Conservation (phyloP, 2,113 vertebrate genomes). For the Otis tarda region DNA sequence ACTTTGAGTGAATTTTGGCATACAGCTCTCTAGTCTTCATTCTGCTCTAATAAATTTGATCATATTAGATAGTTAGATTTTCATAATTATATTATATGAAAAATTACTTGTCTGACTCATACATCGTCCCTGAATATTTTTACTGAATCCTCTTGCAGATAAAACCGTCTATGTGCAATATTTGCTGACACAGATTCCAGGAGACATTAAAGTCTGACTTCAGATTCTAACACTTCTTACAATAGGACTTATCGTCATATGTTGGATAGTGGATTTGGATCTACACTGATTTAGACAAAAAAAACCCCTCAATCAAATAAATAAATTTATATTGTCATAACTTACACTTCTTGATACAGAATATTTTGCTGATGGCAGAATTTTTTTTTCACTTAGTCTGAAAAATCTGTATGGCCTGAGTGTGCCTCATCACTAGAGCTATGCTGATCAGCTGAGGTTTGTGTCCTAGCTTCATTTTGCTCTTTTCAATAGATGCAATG, state of each 20-base stretch:
- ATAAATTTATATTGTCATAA: neutral
- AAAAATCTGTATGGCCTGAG: neutral
- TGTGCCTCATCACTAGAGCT: neutral
- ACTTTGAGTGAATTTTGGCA: neutral
- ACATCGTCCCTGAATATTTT: neutral
- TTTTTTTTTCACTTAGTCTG: neutral
- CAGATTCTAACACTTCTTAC: neutral
- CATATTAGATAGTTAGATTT: neutral
- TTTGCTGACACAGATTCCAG: neutral
- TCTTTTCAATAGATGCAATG: neutral
- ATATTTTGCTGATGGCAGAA: neutral
- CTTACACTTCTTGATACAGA: neutral
- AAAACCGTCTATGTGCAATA: neutral
- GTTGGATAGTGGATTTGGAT: neutral
- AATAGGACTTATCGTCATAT: neutral
- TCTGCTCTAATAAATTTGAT: neutral
- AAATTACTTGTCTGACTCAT: neutral
- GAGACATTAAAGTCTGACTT: neutral
- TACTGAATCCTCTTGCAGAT: neutral
- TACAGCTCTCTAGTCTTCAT: neutral
- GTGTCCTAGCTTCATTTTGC: neutral
- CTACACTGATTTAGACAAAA: neutral
- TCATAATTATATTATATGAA: neutral
- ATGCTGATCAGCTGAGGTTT: neutral
- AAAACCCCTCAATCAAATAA: neutral